A percentile compares a stretch with the other conserved stretches of the same genome.
phyloP scores from a whole-genome alignment of 2,888 invertebrate species.

The Cosmorhoe ocellata region DNA sequence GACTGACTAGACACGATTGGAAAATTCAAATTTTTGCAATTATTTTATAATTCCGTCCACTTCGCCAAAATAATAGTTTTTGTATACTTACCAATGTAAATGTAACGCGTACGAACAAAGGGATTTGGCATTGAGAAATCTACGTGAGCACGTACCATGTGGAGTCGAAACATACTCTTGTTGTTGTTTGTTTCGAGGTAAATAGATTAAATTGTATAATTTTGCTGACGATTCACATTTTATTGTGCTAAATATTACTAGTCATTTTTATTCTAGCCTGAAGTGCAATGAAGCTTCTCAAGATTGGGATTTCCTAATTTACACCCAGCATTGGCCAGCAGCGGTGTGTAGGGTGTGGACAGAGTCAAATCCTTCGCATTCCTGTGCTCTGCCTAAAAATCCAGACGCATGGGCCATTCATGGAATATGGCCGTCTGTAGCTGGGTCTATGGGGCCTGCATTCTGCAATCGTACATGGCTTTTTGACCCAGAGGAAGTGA shows the following conservation, averaged over 20 bases:
- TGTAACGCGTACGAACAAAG: background rate
- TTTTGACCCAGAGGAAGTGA: constrained; percentile 84
- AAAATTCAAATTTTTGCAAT: too few species aligned
- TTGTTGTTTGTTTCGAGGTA: constrained; percentile 18
- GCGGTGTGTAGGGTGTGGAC: constrained; percentile 87
- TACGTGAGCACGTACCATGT: constrained; percentile 9
- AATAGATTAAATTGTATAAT: background rate
- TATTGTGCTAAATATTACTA: too few species aligned
- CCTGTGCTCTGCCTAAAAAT: constrained; percentile 84
- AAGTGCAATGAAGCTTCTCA: constrained; percentile 35
- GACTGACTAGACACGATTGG: too few species aligned
- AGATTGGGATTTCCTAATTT: constrained; percentile 89
- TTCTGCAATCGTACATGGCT: constrained; percentile 87
- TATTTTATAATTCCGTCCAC: constrained; percentile 2
- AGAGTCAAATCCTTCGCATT: constrained; percentile 80
- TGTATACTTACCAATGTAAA: background rate
- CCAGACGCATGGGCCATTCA: constrained; percentile 89
- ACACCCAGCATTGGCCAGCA: constrained; percentile 90
- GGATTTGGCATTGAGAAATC: constrained; percentile 3
- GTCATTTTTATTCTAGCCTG: constrained; percentile 7
- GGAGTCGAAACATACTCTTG: constrained; percentile 13
- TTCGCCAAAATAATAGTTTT: background rate
- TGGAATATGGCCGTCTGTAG: constrained; percentile 91
- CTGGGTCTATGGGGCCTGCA: constrained; percentile 85
- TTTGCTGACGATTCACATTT: background rate